These are phyloP conservation scores for Neomonachus schauinslandi DNA, from an alignment of 2,113 vertebrate genomes.

Conservation along the genomic window DNA sequence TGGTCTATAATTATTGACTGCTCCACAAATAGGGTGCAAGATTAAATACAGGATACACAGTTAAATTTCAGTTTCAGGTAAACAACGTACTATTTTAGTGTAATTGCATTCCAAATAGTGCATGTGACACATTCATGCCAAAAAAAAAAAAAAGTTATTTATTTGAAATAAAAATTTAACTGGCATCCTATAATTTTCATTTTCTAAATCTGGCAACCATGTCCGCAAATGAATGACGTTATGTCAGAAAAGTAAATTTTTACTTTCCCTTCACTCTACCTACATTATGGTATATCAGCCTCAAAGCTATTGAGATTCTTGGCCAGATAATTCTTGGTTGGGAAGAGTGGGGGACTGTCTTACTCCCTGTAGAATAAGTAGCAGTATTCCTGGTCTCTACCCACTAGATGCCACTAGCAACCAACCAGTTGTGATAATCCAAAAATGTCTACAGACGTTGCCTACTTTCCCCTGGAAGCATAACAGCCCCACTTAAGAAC, in stretches of 20 bases:
- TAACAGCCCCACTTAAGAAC: background rate
- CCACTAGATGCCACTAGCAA: background rate
- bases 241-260: background rate
- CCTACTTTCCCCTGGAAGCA: background rate
- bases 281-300: background rate
- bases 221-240: background rate
- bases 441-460: background rate
- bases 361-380: background rate
- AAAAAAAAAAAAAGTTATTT: background rate
- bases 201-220: background rate
- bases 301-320: background rate
- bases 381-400: background rate
- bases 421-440: background rate
- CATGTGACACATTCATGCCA: background rate
- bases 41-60: background rate
- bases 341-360: rapidly evolving
- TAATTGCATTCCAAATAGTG: background rate
- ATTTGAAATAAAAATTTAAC: background rate
- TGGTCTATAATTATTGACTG: background rate
- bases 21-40: background rate
- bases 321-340: background rate
- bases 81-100: background rate
- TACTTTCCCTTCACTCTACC: background rate
- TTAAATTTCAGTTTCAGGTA: background rate
- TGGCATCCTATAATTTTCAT: background rate